Conservation (phyloP, 2,888 invertebrate genomes). For the Polydesmus complanatus region DNA sequence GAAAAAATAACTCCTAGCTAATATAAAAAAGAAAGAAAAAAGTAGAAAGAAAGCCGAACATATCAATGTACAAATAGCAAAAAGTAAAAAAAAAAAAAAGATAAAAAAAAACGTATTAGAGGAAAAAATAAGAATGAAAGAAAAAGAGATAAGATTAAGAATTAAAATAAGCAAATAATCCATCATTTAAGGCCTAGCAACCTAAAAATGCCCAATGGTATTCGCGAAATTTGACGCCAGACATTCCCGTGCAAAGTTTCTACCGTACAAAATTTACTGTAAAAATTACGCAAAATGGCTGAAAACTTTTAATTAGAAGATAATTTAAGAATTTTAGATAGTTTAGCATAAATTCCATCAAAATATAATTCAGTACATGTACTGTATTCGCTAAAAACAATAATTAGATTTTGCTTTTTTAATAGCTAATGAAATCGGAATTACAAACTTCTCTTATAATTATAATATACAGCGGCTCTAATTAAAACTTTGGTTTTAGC, state of each 20-base stretch:
- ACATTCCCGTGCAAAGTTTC: too few relatives aligned
- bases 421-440: neutral
- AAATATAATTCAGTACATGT: too few relatives aligned
- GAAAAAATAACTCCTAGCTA: neutral
- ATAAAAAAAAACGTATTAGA: constrained; percentile 5
- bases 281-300: too few relatives aligned
- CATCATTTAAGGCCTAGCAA: neutral
- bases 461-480: neutral
- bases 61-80: constrained; percentile 1
- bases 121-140: neutral
- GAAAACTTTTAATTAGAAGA: too few relatives aligned
- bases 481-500: neutral
- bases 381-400: too few relatives aligned
- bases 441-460: neutral
- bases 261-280: too few relatives aligned
- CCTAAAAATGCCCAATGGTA: neutral
- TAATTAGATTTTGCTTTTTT: too few relatives aligned
- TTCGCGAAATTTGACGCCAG: too few relatives aligned
- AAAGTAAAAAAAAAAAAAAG: constrained; percentile 16
- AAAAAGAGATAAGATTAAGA: neutral
- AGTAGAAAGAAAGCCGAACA: constrained; percentile 4
- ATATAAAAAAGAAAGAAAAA: constrained; percentile 7
- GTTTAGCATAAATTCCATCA: too few relatives aligned
- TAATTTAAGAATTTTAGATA: too few relatives aligned
- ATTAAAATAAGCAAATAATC: neutral